Conservation (phyloP, 2,888 invertebrate species). For the Teinopalpus imperialis region DNA sequence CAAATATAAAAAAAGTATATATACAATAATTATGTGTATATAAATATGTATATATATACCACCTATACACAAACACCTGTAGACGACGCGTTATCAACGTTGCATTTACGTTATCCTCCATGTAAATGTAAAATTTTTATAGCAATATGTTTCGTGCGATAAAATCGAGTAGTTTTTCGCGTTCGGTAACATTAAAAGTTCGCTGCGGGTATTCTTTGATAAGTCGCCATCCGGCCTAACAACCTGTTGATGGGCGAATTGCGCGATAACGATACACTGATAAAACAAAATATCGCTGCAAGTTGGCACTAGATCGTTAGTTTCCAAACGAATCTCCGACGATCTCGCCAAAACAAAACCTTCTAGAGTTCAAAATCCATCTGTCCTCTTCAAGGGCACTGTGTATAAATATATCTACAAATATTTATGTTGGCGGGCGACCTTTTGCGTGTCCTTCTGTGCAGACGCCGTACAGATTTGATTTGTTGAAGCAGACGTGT, state of each 20-base stretch:
- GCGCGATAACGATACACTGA: conserved; percentile 3
- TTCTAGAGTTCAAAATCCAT: conserved; percentile 37
- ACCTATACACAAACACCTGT: too few species aligned
- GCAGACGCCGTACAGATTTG: background rate
- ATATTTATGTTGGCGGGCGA: conserved; percentile 44
- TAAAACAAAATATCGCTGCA: background rate
- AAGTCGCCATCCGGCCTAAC: background rate
- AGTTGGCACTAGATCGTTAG: conserved; percentile 9
- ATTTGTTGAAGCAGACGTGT: background rate
- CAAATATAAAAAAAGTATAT: too few species aligned
- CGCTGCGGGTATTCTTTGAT: background rate
- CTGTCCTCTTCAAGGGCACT: conserved; percentile 66
- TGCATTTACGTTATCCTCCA: background rate
- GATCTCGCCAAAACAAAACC: conserved; percentile 13
- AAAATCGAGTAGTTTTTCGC: conserved; percentile 1
- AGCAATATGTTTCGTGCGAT: conserved; percentile 4
- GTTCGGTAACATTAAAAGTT: background rate
- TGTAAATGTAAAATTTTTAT: conserved; percentile 15
- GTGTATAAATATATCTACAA: conserved; percentile 49
- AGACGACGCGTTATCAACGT: too few species aligned
- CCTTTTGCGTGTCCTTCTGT: conserved; percentile 24
- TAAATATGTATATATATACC: too few species aligned
- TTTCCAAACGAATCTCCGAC: conserved; percentile 3
- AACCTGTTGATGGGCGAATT: conserved; percentile 6
- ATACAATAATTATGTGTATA: too few species aligned